Evolutionary conservation across 2,113 vertebrate species (phyloP).

Genomic region (Elachura formosa): DNA sequence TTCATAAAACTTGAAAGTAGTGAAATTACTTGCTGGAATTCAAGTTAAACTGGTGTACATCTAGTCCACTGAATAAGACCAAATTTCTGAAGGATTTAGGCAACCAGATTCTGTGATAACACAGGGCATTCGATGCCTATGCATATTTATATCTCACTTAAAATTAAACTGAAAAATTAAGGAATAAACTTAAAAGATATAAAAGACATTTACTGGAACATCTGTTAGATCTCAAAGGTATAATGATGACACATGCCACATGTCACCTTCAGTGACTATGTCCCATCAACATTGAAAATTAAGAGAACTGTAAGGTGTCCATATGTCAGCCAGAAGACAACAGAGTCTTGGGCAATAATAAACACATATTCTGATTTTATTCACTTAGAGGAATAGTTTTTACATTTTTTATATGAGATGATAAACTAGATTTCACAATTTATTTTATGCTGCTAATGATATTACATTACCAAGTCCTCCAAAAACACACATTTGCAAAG

Average conservation of each 20-base stretch:
- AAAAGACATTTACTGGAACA: conserved; percentile 32
- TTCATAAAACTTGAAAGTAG: background rate
- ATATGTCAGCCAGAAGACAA: conserved; percentile 46
- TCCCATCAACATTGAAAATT: conserved; percentile 63
- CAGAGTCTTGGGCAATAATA: conserved; percentile 17
- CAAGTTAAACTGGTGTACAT: background rate
- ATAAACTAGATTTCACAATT: background rate
- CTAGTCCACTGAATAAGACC: background rate
- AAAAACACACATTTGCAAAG: background rate
- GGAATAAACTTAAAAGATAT: background rate
- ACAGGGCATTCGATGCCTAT: background rate
- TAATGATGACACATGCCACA: conserved; percentile 48
- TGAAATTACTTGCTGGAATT: background rate
- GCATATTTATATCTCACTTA: background rate
- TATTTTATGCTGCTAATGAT: background rate
- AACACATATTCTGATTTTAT: conserved; percentile 30
- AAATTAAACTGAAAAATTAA: conserved; percentile 1
- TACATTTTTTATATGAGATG: background rate
- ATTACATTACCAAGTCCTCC: background rate
- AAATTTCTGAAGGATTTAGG: background rate
- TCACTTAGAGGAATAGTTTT: background rate
- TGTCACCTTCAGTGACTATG: conserved; percentile 59
- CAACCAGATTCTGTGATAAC: background rate
- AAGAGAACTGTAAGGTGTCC: conserved; percentile 58
- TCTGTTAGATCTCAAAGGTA: conserved; percentile 53